Percentiles rank a stretch among this genome's conserved stretches.
Evolutionary conservation across 2,797 vertebrate genomes (phyloP).

Genomic region (Aldrovandia affinis): DNA sequence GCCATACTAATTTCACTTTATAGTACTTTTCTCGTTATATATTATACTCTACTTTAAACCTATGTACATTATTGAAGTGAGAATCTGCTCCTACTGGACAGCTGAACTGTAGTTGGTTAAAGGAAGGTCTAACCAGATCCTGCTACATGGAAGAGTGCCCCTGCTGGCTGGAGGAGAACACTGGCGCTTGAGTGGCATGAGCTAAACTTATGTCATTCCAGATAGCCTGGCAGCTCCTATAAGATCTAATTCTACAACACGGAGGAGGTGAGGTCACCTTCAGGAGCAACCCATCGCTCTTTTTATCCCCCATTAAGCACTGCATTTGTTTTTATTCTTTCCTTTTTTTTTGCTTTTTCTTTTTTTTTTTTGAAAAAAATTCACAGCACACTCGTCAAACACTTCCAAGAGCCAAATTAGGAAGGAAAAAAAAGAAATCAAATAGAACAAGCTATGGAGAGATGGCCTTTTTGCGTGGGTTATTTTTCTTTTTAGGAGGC

Average conservation of each 20-base stretch:
- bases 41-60: constrained; percentile 78
- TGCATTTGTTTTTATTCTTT: constrained; percentile 25
- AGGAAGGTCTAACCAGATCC: constrained; percentile 36
- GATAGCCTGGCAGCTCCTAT: constrained; percentile 33
- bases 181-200: constrained; percentile 51
- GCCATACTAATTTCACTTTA: constrained; percentile 28
- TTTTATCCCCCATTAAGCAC: constrained; percentile 3
- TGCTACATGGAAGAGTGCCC: constrained; percentile 42
- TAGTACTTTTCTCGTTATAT: constrained; percentile 71
- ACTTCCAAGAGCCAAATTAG: constrained; percentile 57
- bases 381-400: constrained; percentile 61
- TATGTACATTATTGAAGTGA: constrained; percentile 76
- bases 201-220: constrained; percentile 44
- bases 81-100: constrained; percentile 49
- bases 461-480: background rate
- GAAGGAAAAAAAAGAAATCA: constrained; percentile 28
- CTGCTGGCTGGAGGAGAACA: constrained; percentile 37
- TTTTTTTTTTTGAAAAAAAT: constrained; percentile 59
- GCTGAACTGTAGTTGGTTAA: constrained; percentile 55
- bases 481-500: background rate
- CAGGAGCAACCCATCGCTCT: background rate
- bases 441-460: background rate
- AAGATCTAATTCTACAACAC: constrained; percentile 38
- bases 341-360: constrained; percentile 40
- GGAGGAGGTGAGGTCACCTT: constrained; percentile 29